A percentile compares a stretch with the other conserved stretches of the same genome.
Conservation (phyloP, 2,113 vertebrate species). For the Myrmecobius fasciatus region DNA sequence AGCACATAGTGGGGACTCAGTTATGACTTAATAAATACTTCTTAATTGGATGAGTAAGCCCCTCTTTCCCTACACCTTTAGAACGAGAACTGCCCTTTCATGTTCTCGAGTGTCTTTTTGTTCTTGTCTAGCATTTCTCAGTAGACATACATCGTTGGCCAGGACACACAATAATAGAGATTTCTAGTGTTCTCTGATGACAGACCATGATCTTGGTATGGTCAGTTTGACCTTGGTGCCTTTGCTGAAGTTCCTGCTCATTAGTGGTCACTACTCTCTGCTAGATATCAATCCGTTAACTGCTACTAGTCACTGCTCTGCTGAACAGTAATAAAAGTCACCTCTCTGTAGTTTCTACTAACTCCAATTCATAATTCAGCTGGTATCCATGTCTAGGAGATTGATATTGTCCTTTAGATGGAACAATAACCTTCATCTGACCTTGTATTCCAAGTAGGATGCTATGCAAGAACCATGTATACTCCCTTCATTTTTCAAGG, state of each 20-base stretch:
- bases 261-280: neutral
- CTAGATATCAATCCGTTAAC: neutral
- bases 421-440: neutral
- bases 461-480: neutral
- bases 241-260: neutral
- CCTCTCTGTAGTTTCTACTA: neutral
- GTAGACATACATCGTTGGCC: neutral
- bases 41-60: neutral
- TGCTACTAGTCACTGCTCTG: neutral
- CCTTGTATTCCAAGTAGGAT: neutral
- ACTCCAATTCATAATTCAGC: neutral
- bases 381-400: neutral
- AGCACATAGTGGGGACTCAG: neutral
- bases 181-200: neutral
- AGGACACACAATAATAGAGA: neutral
- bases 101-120: neutral
- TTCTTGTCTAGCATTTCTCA: neutral
- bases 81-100: neutral
- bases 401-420: neutral
- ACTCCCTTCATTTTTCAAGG: neutral
- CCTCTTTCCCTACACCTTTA: neutral
- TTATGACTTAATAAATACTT: neutral
- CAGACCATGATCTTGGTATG: neutral
- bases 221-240: neutral
- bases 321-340: neutral